phyloP scores from a whole-genome alignment of 2,797 vertebrate genomes.

The Ciconia nigra region DNA sequence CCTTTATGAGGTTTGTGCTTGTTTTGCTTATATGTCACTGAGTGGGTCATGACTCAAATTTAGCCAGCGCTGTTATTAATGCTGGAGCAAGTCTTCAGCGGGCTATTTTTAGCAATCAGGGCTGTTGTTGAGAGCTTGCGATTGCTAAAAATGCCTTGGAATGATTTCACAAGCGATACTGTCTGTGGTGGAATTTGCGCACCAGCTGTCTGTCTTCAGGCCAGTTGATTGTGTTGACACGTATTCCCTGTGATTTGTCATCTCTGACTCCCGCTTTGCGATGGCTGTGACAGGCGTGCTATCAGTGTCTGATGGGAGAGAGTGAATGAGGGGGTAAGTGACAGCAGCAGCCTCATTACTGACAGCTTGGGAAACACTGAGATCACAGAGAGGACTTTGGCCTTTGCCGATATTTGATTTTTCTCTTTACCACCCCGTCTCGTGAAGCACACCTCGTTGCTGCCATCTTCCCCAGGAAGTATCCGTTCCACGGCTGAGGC shows the following conservation, averaged over 20 bases:
- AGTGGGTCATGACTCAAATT: conserved; percentile 47
- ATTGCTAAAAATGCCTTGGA: conserved; percentile 53
- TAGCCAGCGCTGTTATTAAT: conserved; percentile 1
- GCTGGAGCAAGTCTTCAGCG: neutral
- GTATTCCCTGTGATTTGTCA: conserved; percentile 64
- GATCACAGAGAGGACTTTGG: neutral
- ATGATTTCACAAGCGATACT: conserved; percentile 16
- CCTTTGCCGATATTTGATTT: neutral
- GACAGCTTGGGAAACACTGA: neutral
- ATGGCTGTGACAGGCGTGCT: conserved; percentile 56
- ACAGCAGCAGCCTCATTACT: conserved; percentile 11
- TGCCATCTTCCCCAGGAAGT: neutral
- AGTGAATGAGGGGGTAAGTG: neutral
- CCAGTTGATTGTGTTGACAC: conserved; percentile 60
- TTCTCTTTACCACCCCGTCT: fast-evolving
- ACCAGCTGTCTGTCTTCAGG: conserved; percentile 64
- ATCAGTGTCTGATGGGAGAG: conserved; percentile 39
- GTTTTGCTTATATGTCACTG: conserved; percentile 13
- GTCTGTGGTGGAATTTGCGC: conserved; percentile 53
- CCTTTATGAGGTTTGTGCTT: conserved; percentile 12
- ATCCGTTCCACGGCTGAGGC: fast-evolving
- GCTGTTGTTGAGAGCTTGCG: conserved; percentile 13
- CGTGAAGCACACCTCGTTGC: fast-evolving
- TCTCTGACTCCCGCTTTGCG: neutral
- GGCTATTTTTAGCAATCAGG: conserved; percentile 51